Base-by-base conservation (phyloP, 2,797 vertebrate species). In the Loris lydekkerianus region DNA sequence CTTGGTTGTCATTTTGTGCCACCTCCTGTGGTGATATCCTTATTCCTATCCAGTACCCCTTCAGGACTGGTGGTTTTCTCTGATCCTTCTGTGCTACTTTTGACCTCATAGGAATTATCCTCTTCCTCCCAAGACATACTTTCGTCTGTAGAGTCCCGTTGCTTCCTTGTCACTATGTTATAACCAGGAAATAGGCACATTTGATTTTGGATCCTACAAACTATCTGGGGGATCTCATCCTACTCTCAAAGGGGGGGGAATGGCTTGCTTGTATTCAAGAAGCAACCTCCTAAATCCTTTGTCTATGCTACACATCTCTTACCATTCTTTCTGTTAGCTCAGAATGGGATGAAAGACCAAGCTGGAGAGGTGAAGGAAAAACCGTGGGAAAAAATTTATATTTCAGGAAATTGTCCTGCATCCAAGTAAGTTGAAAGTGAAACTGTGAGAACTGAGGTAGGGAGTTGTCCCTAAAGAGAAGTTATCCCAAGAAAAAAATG, bases 401-500 rank as follows among this genome's bases (percentile, higher is more conserved):
- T 69, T 96, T 87, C 8, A 61, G 80, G 78, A 92, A 34, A 78
- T 20, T 43, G 40, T 37, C 25, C 31, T 75, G 15, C 53, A 11
- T 49, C 18, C 10, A 76, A 46, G 18, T 61, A 81, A 49, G 34
- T 53, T 88, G 80, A 91, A 40, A 81, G 18, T 46, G 27, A 76
- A 82, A 31, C 8, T 7, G 0, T n/a, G 18, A 46, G 31, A 91
- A 40, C 31, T 63, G 73, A 91, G 2, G 53, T 81, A 60, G 49
- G 87, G n/a, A 11, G 14, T 78, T 76, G 81, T 89, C 58, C 77
- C 29, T 81, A 69, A 63, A 63, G 7, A 94, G 58, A 49, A 43
- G 9, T 91, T 91, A 89, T 31, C 25, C 21, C 46, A 80, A 88
- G 61, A 40, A 88, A 95, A 88, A 70, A 56, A 82, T 31, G n/a